phyloP scores from a whole-genome alignment of 1,140 invertebrate genomes.

The Hylyphantes graminicola region DNA sequence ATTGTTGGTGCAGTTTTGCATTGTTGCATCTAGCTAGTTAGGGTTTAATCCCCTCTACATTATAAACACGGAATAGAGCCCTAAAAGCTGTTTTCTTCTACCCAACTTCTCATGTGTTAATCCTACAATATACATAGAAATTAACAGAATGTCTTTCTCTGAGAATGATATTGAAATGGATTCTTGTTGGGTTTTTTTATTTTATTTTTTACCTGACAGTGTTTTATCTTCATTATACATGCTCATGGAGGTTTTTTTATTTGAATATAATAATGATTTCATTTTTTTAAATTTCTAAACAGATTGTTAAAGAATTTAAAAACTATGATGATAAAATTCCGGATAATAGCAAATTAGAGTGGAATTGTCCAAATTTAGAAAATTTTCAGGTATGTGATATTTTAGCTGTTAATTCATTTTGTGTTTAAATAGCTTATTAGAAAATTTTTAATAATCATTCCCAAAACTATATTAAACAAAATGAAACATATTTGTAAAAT shows the following conservation, averaged over 20 bases:
- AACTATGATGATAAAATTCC: slow-evolving; percentile 25
- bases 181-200: background rate
- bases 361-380: slow-evolving; percentile 26
- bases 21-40: too few relatives aligned
- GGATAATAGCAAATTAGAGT: background rate
- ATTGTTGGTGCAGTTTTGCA: too few relatives aligned
- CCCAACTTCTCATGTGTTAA: too few relatives aligned
- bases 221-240: background rate
- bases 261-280: background rate
- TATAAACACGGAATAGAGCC: too few relatives aligned
- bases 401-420: background rate
- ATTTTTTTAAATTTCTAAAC: background rate
- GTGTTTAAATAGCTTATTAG: background rate
- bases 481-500: background rate
- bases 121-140: too few relatives aligned
- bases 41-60: too few relatives aligned
- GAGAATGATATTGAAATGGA: too few relatives aligned
- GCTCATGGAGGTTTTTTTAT: background rate
- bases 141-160: too few relatives aligned
- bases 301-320: slow-evolving; percentile 35
- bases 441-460: background rate
- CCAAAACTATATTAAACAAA: background rate
- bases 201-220: background rate
- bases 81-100: too few relatives aligned
- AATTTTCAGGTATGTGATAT: slow-evolving; percentile 9